These are phyloP conservation scores for Rana temporaria DNA, from an alignment of 2,113 vertebrate genomes.

Conservation along the genomic window DNA sequence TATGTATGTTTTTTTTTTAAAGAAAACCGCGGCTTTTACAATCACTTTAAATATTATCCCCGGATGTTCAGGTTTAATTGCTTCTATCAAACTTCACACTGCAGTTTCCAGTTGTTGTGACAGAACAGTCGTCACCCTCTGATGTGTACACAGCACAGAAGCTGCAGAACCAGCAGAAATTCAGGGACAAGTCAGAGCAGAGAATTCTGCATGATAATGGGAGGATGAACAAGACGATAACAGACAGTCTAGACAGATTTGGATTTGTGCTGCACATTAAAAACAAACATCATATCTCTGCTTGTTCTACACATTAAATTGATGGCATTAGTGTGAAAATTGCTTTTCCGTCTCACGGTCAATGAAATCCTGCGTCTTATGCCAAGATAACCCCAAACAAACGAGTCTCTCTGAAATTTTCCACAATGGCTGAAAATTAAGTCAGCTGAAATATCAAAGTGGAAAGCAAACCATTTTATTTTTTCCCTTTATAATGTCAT, in stretches of 20 bases:
- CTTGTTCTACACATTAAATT: neutral
- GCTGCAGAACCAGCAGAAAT: neutral
- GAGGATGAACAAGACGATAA: neutral
- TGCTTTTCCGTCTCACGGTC: too few species aligned
- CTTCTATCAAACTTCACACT: too few species aligned
- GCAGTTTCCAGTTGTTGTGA: too few species aligned
- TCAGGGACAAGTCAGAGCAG: neutral
- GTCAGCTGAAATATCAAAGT: neutral
- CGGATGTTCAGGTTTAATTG: too few species aligned
- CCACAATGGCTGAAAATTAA: neutral
- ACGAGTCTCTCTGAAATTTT: too few species aligned
- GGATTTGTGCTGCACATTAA: neutral
- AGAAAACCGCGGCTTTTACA: too few species aligned
- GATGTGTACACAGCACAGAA: neutral
- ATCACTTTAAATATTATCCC: too few species aligned
- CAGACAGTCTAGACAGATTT: slow-evolving; percentile 4
- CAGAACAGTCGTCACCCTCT: too few species aligned
- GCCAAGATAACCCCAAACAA: neutral
- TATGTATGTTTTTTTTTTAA: too few species aligned
- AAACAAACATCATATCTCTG: neutral
- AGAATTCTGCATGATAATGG: neutral
- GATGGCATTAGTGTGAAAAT: neutral
- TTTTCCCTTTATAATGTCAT: neutral
- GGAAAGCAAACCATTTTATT: neutral
- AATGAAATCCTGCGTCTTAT: neutral